phyloP scores from a whole-genome alignment of 2,113 vertebrate genomes.

The Dasyornis broadbenti region DNA sequence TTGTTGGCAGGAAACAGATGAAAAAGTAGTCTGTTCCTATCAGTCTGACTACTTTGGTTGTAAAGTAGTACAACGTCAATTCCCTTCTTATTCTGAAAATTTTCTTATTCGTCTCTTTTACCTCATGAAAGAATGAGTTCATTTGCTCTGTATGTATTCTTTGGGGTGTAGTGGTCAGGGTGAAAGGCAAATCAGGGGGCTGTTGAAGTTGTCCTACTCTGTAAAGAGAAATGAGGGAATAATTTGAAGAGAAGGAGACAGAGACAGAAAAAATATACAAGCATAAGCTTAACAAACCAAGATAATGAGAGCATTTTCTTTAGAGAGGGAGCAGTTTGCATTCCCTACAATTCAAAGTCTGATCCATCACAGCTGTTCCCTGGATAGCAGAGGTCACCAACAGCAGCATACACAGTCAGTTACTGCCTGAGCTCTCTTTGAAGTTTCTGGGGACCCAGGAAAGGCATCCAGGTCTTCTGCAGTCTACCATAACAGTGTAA shows the following conservation, averaged over 20 bases:
- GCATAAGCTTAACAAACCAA: not conserved
- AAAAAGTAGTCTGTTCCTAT: not conserved
- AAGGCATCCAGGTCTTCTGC: not conserved
- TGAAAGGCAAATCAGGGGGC: not conserved
- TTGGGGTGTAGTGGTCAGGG: not conserved
- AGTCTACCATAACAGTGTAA: fast-evolving
- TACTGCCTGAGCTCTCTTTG: not conserved
- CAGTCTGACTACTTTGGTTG: not conserved
- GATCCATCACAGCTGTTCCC: not conserved
- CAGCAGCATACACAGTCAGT: not conserved
- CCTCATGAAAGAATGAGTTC: not conserved
- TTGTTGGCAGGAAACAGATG: not conserved
- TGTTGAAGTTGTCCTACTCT: not conserved
- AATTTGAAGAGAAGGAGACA: not conserved
- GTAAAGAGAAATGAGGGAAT: not conserved
- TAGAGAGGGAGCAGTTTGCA: not conserved
- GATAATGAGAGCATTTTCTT: not conserved
- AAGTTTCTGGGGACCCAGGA: not conserved
- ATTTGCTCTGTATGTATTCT: fast-evolving
- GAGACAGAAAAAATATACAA: not conserved
- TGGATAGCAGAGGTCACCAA: not conserved
- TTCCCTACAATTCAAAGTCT: not conserved
- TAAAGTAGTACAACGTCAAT: not conserved
- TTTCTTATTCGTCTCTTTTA: not conserved
- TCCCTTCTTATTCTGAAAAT: not conserved